Evolutionary conservation across 1,140 invertebrate genomes (phyloP).

Genomic region (Colletes latitarsis): DNA sequence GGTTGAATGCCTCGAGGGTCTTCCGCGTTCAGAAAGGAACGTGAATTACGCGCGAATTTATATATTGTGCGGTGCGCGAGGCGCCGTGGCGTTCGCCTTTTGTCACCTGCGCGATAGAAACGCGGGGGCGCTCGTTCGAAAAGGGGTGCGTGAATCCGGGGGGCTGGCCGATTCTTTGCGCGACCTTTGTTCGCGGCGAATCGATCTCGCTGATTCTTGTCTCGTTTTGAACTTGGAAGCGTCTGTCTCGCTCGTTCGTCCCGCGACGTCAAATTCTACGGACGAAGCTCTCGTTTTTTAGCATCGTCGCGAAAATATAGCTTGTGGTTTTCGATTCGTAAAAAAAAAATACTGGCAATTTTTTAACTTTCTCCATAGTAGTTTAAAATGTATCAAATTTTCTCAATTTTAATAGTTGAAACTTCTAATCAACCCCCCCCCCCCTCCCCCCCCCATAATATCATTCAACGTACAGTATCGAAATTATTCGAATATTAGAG

Average conservation of each 20-base stretch:
- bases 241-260: not conserved
- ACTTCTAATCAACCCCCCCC: too few relatives aligned
- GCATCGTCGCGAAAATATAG: not conserved
- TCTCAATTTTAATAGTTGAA: too few relatives aligned
- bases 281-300: not conserved
- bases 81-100: conserved; percentile 19
- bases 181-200: not conserved
- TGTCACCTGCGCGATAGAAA: conserved; percentile 1
- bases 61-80: conserved; percentile 24
- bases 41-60: conserved; percentile 35
- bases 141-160: not conserved
- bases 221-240: not conserved
- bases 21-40: conserved; percentile 25
- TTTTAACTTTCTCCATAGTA: too few relatives aligned
- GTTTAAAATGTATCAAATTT: too few relatives aligned
- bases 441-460: too few relatives aligned
- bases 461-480: too few relatives aligned
- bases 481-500: too few relatives aligned
- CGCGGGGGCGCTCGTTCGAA: not conserved
- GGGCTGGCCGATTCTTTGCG: not conserved
- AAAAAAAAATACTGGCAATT: too few relatives aligned
- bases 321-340: too few relatives aligned
- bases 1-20: conserved; percentile 46
- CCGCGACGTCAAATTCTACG: not conserved
- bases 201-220: not conserved